A percentile compares a stretch with the other conserved stretches of the same genome.
Conservation (phyloP, 35 echinoderm and acorn worm genomes). For the Eucidaris tribuloides region DNA sequence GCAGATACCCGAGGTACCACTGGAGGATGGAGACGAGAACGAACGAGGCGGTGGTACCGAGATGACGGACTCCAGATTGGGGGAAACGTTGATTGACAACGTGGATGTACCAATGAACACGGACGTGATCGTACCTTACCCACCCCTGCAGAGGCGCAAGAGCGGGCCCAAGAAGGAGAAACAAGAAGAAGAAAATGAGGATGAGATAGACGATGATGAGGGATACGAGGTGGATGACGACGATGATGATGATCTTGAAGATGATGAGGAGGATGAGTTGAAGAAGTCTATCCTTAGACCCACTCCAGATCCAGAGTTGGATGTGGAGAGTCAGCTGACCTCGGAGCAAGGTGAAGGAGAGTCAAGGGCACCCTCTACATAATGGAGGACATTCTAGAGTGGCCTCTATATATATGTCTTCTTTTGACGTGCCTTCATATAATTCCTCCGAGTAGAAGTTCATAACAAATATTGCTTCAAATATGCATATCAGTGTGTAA, state of each 20-base stretch:
- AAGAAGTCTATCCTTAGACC: slow-evolving; percentile 7
- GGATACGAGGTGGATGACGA: background rate
- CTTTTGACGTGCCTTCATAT: too few species aligned
- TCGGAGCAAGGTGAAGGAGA: background rate
- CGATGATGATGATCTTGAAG: slow-evolving; percentile 3
- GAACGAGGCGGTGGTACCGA: background rate
- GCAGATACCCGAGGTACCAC: slow-evolving; percentile 4
- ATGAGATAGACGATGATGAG: background rate
- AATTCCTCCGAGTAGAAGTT: too few species aligned
- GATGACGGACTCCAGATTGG: background rate
- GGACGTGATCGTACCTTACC: slow-evolving; percentile 6
- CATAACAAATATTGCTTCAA: too few species aligned
- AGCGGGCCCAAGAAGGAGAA: background rate
- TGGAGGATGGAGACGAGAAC: background rate
- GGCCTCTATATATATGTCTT: too few species aligned
- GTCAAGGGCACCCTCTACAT: slow-evolving; percentile 15
- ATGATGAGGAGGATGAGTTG: slow-evolving; percentile 23
- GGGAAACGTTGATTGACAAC: background rate
- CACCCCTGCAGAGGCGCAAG: background rate
- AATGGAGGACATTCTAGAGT: too few species aligned
- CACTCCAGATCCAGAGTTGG: background rate
- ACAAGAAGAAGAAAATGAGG: background rate
- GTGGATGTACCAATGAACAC: background rate
- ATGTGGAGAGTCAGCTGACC: background rate
- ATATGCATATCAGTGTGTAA: too few species aligned